Conservation (phyloP, 2,888 invertebrate species). For the Geophilus truncorum region DNA sequence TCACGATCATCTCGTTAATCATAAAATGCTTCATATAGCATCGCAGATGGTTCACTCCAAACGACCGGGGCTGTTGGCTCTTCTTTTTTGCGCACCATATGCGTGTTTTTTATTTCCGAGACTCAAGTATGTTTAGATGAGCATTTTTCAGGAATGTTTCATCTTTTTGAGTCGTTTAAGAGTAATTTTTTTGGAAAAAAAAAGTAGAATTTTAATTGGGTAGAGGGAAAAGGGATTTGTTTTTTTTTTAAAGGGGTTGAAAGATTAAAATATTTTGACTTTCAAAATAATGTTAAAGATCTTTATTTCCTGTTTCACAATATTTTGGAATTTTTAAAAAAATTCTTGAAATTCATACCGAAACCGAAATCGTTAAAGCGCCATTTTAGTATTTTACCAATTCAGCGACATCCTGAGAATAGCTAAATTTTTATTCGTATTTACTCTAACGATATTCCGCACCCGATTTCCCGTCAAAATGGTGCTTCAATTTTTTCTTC, state of each 20-base stretch:
- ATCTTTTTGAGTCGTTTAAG: conserved; percentile 6
- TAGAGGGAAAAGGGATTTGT: background rate
- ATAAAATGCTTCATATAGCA: conserved; percentile 27
- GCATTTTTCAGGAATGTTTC: conserved; percentile 15
- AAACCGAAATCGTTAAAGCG: background rate
- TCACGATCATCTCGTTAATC: conserved; percentile 15
- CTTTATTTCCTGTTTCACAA: background rate
- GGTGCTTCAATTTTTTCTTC: background rate
- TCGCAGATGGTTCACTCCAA: conserved; percentile 1
- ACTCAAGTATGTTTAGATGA: background rate
- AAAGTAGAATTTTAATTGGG: conserved; percentile 12
- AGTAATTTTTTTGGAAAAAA: background rate
- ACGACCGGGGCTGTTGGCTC: background rate
- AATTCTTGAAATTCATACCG: background rate
- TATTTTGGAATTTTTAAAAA: background rate
- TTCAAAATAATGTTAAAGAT: too few species aligned
- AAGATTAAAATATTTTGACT: conserved; percentile 1
- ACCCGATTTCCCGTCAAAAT: background rate
- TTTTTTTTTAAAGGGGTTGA: conserved; percentile 8
- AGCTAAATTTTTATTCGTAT: background rate
- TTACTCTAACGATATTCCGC: background rate
- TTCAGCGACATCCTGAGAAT: background rate
- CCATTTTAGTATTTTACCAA: background rate
- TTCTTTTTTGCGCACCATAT: background rate
- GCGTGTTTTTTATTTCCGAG: background rate